A percentile compares a stretch with the other conserved stretches of the same genome.
phyloP scores from a whole-genome alignment of 2,113 vertebrate species.

The Takifugu bimaculatus region DNA sequence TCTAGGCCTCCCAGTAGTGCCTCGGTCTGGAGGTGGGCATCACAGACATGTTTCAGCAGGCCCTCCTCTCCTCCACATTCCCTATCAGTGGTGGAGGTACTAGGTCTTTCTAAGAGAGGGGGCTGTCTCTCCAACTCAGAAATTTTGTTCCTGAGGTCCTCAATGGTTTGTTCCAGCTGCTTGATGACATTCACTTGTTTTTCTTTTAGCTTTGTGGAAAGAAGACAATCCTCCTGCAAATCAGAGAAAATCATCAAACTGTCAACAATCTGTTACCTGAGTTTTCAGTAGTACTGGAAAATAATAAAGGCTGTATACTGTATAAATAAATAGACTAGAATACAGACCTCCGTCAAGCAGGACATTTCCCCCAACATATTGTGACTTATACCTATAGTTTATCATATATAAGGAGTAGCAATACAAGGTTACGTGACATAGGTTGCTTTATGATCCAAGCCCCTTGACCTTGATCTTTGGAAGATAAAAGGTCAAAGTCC shows the following conservation, averaged over 20 bases:
- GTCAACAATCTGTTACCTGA: too few species aligned
- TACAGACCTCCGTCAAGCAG: too few species aligned
- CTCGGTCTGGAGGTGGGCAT: constrained; percentile 74
- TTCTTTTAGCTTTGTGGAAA: constrained; percentile 74
- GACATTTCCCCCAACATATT: too few species aligned
- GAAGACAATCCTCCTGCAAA: constrained; percentile 68
- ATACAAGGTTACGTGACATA: too few species aligned
- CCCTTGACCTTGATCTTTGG: too few species aligned
- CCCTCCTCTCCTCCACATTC: constrained; percentile 53
- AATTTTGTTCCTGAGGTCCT: constrained; percentile 93
- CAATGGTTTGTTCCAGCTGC: constrained; percentile 93
- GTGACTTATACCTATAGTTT: too few species aligned
- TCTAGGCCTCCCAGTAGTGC: constrained; percentile 64
- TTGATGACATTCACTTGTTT: constrained; percentile 88
- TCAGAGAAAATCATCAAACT: neutral
- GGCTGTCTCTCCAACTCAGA: constrained; percentile 88
- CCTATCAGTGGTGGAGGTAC: constrained; percentile 49
- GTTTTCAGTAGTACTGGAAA: neutral
- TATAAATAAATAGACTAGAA: too few species aligned
- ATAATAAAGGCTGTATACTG: neutral
- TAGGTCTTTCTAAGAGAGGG: constrained; percentile 64
- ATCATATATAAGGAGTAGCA: too few species aligned
- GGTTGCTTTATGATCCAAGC: too few species aligned
- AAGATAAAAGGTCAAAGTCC: too few species aligned
- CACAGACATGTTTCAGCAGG: constrained; percentile 48